Conservation (phyloP, 2,888 invertebrate genomes). For the Orchestes rusci region DNA sequence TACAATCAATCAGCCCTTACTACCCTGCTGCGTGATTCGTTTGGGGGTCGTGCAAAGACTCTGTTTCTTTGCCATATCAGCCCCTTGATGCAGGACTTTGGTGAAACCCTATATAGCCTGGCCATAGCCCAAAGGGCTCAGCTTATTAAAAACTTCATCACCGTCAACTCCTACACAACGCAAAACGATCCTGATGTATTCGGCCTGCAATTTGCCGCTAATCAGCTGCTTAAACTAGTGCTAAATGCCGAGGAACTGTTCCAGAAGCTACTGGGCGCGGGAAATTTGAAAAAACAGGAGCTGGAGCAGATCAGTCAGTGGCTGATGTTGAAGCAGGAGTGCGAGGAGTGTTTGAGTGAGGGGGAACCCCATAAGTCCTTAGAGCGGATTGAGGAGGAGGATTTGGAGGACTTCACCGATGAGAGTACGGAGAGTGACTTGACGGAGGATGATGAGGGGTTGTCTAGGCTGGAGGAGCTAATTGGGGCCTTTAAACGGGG, state of each 20-base stretch:
- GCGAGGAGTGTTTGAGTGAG: slow-evolving; percentile 70
- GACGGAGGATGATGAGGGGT: slow-evolving; percentile 55
- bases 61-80: slow-evolving; percentile 67
- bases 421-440: slow-evolving; percentile 22
- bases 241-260: slow-evolving; percentile 80
- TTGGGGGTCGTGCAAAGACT: slow-evolving; percentile 69
- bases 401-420: slow-evolving; percentile 41
- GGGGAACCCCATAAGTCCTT: slow-evolving; percentile 47
- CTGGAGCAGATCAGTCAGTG: slow-evolving; percentile 74
- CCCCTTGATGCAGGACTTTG: slow-evolving; percentile 58
- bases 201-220: slow-evolving; percentile 74
- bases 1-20: slow-evolving; percentile 63
- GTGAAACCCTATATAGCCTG: slow-evolving; percentile 62
- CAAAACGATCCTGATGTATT: slow-evolving; percentile 46
- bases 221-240: slow-evolving; percentile 75
- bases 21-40: slow-evolving; percentile 63
- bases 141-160: slow-evolving; percentile 63
- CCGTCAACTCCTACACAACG: slow-evolving; percentile 55
- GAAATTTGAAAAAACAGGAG: slow-evolving; percentile 62
- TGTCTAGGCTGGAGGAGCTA: slow-evolving; percentile 55
- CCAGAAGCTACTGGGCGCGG: slow-evolving; percentile 63
- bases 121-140: slow-evolving; percentile 61
- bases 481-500: slow-evolving; percentile 65
- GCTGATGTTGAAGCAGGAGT: slow-evolving; percentile 80
- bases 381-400: slow-evolving; percentile 52